A percentile compares a stretch with the other conserved stretches of the same genome.
Evolutionary conservation across 1,140 invertebrate species (phyloP).

Genomic region (Drosophila nigrodunni): DNA sequence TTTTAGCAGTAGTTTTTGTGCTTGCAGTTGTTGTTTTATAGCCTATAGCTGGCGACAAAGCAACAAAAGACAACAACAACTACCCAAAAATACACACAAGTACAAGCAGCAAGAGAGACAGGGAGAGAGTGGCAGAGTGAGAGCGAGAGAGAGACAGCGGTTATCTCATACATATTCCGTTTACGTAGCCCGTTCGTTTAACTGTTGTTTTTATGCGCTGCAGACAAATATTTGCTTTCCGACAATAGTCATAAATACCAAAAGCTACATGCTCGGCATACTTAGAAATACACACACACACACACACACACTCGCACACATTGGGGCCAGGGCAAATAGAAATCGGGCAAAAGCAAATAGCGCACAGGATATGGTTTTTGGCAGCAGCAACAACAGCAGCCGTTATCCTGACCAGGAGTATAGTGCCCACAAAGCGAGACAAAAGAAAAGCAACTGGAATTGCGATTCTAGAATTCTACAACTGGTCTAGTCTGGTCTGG

Average conservation of each 20-base stretch:
- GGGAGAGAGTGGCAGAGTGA: neutral
- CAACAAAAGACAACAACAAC: conserved; percentile 52
- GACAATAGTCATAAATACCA: conserved; percentile 85
- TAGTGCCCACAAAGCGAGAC: conserved; percentile 65
- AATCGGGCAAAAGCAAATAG: conserved; percentile 81
- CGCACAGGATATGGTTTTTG: conserved; percentile 80
- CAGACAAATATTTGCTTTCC: conserved; percentile 85
- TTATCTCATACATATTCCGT: conserved; percentile 81
- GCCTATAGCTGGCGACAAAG: conserved; percentile 64
- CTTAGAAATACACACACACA: conserved; percentile 75
- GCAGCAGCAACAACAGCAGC: conserved; percentile 51
- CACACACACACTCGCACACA: conserved; percentile 15
- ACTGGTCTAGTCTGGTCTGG: neutral
- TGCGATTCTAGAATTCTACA: conserved; percentile 61
- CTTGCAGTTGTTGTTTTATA: conserved; percentile 60
- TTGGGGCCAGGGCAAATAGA: conserved; percentile 72
- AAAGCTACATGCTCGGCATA: conserved; percentile 84
- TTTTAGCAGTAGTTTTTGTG: conserved; percentile 73
- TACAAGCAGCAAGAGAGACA: neutral
- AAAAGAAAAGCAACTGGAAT: conserved; percentile 59
- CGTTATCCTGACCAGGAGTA: conserved; percentile 32
- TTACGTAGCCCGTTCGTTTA: conserved; percentile 83
- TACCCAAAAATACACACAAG: conserved; percentile 32
- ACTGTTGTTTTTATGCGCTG: conserved; percentile 85
- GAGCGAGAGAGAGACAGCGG: neutral